A percentile compares a stretch with the other conserved stretches of the same genome.
Evolutionary conservation across 1,140 invertebrate genomes (phyloP).

Genomic region (Cylas formicarius): DNA sequence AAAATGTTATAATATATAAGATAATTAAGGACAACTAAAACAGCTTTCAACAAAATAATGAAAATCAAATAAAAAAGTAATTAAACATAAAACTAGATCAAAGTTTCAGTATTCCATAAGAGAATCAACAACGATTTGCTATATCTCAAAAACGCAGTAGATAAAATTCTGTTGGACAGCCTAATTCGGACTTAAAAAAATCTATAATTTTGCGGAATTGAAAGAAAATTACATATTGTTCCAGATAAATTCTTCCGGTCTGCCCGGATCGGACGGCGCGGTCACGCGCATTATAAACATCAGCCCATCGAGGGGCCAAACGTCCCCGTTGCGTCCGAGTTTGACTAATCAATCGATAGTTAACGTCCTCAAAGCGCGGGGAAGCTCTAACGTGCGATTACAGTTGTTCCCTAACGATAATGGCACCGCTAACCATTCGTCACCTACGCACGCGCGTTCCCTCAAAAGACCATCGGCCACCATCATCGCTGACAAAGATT

Average conservation of each 20-base stretch:
- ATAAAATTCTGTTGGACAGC: too few relatives aligned
- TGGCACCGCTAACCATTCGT: slow-evolving; percentile 32
- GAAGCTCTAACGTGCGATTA: slow-evolving; percentile 31
- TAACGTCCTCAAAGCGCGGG: slow-evolving; percentile 36
- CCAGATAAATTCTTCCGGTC: slow-evolving; percentile 28
- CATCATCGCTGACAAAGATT: slow-evolving; percentile 36
- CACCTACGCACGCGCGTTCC: slow-evolving; percentile 34
- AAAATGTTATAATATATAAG: too few relatives aligned
- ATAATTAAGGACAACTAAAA: too few relatives aligned
- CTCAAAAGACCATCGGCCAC: slow-evolving; percentile 32
- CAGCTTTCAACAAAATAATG: too few relatives aligned
- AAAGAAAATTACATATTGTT: slow-evolving; percentile 13
- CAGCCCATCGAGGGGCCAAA: slow-evolving; percentile 33
- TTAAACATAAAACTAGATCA: too few relatives aligned
- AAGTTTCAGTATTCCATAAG: too few relatives aligned
- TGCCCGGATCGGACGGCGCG: slow-evolving; percentile 25
- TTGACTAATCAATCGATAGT: slow-evolving; percentile 40
- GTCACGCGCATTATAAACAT: slow-evolving; percentile 39
- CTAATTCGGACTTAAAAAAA: too few relatives aligned
- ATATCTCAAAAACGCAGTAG: too few relatives aligned
- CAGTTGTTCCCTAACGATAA: slow-evolving; percentile 31
- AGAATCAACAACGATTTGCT: too few relatives aligned
- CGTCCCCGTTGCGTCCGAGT: slow-evolving; percentile 34
- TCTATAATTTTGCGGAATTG: slow-evolving; percentile 2
- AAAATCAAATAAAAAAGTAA: too few relatives aligned